Conservation (phyloP, 2,888 invertebrate species). For the Tolmerus cingulatus region DNA sequence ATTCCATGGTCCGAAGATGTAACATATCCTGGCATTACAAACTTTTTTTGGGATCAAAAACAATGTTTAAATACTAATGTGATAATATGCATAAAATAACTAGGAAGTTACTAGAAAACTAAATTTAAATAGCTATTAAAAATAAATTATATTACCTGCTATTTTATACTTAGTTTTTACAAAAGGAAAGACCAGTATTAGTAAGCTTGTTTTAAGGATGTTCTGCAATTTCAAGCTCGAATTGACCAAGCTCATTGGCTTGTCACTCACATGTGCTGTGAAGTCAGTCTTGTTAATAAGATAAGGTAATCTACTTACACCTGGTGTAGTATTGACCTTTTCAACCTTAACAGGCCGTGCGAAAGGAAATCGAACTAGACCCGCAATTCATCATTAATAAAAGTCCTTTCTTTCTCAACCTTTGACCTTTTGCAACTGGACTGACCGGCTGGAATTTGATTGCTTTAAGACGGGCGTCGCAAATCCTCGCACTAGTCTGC, state of each 20-base stretch:
- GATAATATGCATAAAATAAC: background rate
- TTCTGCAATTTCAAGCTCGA: no score
- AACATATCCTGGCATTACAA: no score
- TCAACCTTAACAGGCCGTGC: background rate
- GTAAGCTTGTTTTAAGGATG: background rate
- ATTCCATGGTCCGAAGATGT: no score
- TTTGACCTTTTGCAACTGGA: background rate
- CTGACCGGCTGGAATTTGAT: background rate
- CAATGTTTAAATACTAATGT: no score
- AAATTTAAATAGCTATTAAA: background rate
- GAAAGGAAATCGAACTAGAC: background rate
- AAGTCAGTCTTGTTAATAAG: background rate
- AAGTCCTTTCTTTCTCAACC: background rate
- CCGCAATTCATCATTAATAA: background rate
- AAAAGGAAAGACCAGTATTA: background rate
- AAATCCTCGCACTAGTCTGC: background rate
- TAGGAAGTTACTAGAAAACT: background rate
- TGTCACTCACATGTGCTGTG: background rate
- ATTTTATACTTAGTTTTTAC: background rate
- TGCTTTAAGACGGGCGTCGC: background rate
- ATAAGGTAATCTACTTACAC: background rate
- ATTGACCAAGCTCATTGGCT: background rate
- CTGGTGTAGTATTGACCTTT: background rate
- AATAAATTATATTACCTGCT: background rate
- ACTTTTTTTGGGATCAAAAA: no score